Evolutionary conservation across 2,797 vertebrate genomes (phyloP).

Genomic region (Pempheris klunzingeri): DNA sequence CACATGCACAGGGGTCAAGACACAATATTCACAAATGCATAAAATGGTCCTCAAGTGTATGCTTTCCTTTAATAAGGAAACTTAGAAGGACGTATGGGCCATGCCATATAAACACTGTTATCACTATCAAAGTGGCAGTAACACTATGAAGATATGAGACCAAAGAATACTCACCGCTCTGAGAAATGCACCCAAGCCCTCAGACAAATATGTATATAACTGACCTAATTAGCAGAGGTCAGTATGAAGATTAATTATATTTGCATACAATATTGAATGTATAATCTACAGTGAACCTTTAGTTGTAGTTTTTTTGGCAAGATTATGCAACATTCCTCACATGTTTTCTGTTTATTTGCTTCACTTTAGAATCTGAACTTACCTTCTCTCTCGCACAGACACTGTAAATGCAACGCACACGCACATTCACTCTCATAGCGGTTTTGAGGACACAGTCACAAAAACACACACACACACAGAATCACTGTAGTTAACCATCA

Average conservation of each 20-base stretch:
- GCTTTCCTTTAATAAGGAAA: constrained; percentile 9
- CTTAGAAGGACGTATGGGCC: neutral
- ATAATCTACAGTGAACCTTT: too few relatives aligned
- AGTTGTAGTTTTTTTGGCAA: neutral
- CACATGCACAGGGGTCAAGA: neutral
- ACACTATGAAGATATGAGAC: constrained; percentile 21
- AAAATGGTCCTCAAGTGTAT: neutral
- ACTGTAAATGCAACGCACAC: neutral
- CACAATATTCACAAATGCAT: neutral
- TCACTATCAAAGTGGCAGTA: constrained; percentile 5
- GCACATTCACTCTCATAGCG: neutral
- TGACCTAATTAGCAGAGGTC: neutral
- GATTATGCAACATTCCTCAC: neutral
- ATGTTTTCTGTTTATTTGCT: neutral
- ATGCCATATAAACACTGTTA: constrained; percentile 26
- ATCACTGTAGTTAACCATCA: constrained; percentile 69
- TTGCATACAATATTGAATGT: too few relatives aligned
- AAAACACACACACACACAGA: constrained; percentile 5
- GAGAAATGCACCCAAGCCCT: neutral
- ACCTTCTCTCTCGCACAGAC: neutral
- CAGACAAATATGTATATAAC: neutral
- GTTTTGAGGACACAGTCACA: constrained; percentile 6
- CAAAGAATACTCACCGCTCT: constrained; percentile 15
- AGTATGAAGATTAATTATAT: neutral
- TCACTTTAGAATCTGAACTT: neutral